Conservation (phyloP, 2,113 vertebrate genomes). For the Hyperopisus bebe region DNA sequence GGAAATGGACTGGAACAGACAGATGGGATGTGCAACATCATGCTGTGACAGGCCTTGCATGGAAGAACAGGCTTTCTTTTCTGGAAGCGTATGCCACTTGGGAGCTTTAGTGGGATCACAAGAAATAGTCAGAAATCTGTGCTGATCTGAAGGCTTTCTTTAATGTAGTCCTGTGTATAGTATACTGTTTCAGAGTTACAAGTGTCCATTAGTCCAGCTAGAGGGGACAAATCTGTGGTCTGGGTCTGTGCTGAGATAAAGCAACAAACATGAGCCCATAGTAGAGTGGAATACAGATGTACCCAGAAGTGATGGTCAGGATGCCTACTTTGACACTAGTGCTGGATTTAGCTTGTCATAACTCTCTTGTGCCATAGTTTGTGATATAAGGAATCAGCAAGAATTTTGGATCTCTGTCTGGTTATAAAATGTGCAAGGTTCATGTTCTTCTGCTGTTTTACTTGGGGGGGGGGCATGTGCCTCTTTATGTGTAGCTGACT, state of each 20-base stretch:
- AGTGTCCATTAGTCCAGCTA: not conserved
- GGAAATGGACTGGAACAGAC: conserved; percentile 13
- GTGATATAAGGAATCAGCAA: not conserved
- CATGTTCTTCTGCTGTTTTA: not conserved
- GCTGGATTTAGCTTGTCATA: not conserved
- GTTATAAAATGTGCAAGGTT: not conserved
- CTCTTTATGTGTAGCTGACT: conserved; percentile 71
- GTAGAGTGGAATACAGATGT: not conserved
- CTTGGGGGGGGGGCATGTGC: conserved; percentile 3
- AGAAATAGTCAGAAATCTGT: not conserved
- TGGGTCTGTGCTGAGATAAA: not conserved
- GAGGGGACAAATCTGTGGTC: not conserved
- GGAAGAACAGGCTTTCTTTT: not conserved
- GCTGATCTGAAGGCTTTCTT: not conserved
- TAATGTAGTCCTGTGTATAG: not conserved
- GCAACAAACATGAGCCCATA: not conserved
- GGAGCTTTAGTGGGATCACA: conserved; percentile 14
- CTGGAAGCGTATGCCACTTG: not conserved
- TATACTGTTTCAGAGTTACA: not conserved
- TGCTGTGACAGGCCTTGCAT: not conserved
- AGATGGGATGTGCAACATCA: not conserved
- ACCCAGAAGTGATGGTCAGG: not conserved
- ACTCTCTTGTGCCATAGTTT: not conserved
- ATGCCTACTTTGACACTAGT: not conserved
- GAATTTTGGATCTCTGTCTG: not conserved